Conservation (phyloP, 1,140 invertebrate species). For the Campoletis sonorensis region DNA sequence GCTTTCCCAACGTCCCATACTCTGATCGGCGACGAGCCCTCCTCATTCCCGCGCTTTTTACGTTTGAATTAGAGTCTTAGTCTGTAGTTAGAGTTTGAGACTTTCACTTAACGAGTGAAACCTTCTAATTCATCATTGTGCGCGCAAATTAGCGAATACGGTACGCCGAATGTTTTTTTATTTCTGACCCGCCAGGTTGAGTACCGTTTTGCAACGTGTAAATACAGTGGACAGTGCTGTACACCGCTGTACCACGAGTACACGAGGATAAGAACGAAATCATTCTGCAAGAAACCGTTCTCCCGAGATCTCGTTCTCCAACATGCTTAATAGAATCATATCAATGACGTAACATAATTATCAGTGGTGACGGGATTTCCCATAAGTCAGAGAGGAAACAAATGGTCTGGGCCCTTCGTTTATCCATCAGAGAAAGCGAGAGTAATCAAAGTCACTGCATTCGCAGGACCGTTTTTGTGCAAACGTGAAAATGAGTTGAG, state of each 20-base stretch:
- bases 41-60: slow-evolving; percentile 10
- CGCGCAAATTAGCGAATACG: slow-evolving; percentile 32
- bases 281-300: too few species aligned
- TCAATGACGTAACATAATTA: too few species aligned
- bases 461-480: neutral
- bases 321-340: too few species aligned
- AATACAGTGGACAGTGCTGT: neutral
- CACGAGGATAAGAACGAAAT: too few species aligned
- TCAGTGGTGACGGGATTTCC: too few species aligned
- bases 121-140: slow-evolving; percentile 46
- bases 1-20: neutral
- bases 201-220: too few species aligned
- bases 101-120: neutral
- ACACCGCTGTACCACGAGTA: neutral
- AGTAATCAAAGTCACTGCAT: neutral
- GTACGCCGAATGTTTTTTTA: neutral
- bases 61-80: neutral
- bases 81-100: too few species aligned
- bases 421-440: too few species aligned
- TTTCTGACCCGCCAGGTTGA: too few species aligned
- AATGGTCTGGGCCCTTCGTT: too few species aligned
- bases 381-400: too few species aligned
- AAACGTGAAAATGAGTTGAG: slow-evolving; percentile 28
- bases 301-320: too few species aligned
- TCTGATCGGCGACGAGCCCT: neutral